A percentile compares a stretch with the other conserved stretches of the same genome.
These are phyloP conservation scores for Belgica antarctica DNA, from an alignment of 2,888 invertebrate species.

Conservation along the genomic window DNA sequence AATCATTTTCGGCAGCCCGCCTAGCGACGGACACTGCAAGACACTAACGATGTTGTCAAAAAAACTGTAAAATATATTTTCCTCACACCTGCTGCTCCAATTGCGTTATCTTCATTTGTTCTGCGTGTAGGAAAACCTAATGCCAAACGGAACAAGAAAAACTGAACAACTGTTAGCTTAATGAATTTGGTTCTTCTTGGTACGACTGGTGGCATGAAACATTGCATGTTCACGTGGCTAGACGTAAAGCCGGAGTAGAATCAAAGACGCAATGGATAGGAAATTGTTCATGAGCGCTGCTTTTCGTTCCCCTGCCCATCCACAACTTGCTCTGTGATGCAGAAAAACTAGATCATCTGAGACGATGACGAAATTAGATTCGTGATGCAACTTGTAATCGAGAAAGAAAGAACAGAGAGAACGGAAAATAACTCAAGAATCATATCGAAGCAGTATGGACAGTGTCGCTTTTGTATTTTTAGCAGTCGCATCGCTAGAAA, in stretches of 20 bases:
- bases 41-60: background rate
- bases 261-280: background rate
- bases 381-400: conserved; percentile 17
- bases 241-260: background rate
- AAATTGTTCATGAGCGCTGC: background rate
- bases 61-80: conserved; percentile 17
- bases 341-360: conserved; percentile 6
- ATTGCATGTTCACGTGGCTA: background rate
- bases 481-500: too few species aligned
- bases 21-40: background rate
- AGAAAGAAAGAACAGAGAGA: background rate
- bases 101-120: background rate
- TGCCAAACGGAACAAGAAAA: background rate
- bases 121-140: background rate
- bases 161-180: conserved; percentile 10
- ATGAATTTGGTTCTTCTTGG: background rate
- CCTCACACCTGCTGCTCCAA: conserved; percentile 35
- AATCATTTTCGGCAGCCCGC: background rate
- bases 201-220: background rate
- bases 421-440: background rate
- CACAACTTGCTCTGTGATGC: background rate
- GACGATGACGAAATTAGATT: conserved; percentile 2
- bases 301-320: background rate
- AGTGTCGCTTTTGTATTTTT: background rate
- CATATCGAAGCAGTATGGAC: background rate